Conservation (phyloP, 2,888 invertebrate genomes). For the Antheraea assamensis region DNA sequence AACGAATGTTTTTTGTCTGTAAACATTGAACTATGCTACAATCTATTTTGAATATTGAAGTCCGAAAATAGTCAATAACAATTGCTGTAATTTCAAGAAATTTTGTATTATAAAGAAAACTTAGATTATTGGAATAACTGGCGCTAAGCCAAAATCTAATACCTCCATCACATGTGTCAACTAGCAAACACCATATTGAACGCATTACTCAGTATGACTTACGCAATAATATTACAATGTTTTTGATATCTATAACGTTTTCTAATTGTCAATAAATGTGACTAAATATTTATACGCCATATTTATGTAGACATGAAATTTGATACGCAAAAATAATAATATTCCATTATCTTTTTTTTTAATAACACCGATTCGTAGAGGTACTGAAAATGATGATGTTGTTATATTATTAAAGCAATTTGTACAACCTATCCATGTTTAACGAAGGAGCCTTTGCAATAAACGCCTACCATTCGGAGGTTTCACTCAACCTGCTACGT, state of each 20-base stretch:
- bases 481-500: neutral
- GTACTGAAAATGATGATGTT: neutral
- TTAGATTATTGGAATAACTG: constrained; percentile 35
- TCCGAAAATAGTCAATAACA: neutral
- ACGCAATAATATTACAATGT: constrained; percentile 23
- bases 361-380: neutral
- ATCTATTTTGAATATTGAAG: neutral
- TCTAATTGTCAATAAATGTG: neutral
- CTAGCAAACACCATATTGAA: constrained; percentile 32
- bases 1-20: neutral
- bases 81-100: neutral
- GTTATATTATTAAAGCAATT: constrained; percentile 12
- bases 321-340: neutral
- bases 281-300: neutral
- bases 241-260: neutral
- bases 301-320: neutral
- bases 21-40: neutral
- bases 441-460: constrained; percentile 31
- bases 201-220: constrained; percentile 35
- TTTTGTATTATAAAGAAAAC: neutral
- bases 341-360: neutral
- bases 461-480: constrained; percentile 17
- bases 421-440: constrained; percentile 22
- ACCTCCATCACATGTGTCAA: constrained; percentile 52
- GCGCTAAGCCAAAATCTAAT: constrained; percentile 52